Evolutionary conservation across 2,113 vertebrate species (phyloP).

Genomic region (Mugil cephalus): DNA sequence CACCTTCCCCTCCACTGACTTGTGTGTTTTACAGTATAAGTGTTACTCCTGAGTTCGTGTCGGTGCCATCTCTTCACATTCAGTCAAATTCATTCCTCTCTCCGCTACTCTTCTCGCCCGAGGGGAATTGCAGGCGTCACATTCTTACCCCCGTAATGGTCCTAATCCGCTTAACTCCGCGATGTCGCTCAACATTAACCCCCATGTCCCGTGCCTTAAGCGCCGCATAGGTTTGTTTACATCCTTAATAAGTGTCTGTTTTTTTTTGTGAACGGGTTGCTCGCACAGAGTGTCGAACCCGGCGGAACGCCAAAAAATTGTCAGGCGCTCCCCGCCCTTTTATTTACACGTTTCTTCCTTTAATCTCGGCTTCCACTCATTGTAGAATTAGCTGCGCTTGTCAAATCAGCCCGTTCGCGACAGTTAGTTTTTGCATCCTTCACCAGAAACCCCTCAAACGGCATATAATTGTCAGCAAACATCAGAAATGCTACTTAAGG

Average conservation of each 20-base stretch:
- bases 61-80: neutral
- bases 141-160: constrained; percentile 61
- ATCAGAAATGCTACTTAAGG: constrained; percentile 61
- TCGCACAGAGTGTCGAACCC: constrained; percentile 14
- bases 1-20: neutral
- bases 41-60: constrained; percentile 11
- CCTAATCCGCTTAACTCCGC: constrained; percentile 62
- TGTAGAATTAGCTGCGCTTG: constrained; percentile 48
- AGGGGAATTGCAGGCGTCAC: constrained; percentile 31
- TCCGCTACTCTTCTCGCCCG: neutral
- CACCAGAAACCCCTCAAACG: constrained; percentile 43
- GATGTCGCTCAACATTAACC: constrained; percentile 55
- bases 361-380: constrained; percentile 35
- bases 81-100: constrained; percentile 22
- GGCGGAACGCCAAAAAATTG: constrained; percentile 7
- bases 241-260: constrained; percentile 16
- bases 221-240: constrained; percentile 14
- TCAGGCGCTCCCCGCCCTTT: constrained; percentile 18
- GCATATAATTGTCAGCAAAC: constrained; percentile 54
- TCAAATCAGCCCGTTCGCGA: constrained; percentile 49
- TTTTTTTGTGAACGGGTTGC: constrained; percentile 22
- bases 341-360: neutral
- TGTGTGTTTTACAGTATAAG: neutral
- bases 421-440: constrained; percentile 37
- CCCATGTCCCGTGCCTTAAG: constrained; percentile 5